These are phyloP conservation scores for Brachionus sp. DNA, from an alignment of 1,140 invertebrate species.

Conservation along the genomic window DNA sequence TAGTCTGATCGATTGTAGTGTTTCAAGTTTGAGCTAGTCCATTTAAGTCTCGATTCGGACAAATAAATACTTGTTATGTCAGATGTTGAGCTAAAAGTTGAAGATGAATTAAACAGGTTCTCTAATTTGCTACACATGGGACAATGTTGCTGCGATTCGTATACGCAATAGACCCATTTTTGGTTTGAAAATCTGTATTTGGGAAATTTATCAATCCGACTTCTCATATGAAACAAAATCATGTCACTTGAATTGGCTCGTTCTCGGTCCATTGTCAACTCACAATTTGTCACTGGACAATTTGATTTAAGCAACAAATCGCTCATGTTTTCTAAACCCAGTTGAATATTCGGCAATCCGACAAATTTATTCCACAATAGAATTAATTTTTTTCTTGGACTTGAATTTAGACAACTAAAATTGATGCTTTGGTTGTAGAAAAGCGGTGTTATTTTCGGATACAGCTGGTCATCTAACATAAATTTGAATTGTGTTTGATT, in stretches of 20 bases:
- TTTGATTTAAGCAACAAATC: background rate
- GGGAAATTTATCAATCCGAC: slow-evolving; percentile 25
- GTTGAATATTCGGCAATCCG: background rate
- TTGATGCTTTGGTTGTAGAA: background rate
- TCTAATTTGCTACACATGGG: slow-evolving; percentile 45
- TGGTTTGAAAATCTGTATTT: slow-evolving; percentile 1
- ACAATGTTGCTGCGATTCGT: slow-evolving; percentile 40
- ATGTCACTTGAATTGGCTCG: background rate
- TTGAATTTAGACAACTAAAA: background rate
- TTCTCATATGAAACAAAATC: slow-evolving; percentile 44
- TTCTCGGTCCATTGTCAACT: background rate
- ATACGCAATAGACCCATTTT: slow-evolving; percentile 6
- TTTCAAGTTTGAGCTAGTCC: background rate
- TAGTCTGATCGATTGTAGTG: background rate
- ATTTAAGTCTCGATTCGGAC: slow-evolving; percentile 11
- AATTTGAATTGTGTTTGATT: background rate
- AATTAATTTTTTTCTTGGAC: background rate
- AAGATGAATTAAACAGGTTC: slow-evolving; percentile 50
- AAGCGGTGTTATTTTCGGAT: background rate
- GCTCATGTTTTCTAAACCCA: background rate
- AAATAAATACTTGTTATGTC: slow-evolving; percentile 47
- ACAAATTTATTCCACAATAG: background rate
- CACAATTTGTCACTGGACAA: slow-evolving; percentile 13
- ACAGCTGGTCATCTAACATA: background rate
- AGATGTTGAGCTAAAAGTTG: slow-evolving; percentile 50